Conservation (phyloP, 2,888 invertebrate genomes). For the Latrodectus hesperus region DNA sequence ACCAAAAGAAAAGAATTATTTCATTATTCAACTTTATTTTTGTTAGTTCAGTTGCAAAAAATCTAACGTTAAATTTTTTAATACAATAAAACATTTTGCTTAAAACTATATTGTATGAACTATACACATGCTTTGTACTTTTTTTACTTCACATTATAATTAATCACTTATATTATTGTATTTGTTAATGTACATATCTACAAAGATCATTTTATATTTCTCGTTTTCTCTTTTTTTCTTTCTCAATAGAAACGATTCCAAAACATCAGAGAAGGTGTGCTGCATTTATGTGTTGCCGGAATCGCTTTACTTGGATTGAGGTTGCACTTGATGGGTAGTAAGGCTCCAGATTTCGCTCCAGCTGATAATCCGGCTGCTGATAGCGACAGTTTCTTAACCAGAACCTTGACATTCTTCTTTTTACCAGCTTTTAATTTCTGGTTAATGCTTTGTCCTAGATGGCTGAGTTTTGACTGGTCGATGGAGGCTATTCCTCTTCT, state of each 20-base stretch:
- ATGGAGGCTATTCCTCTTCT: slow-evolving; percentile 96
- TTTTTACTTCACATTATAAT: no score
- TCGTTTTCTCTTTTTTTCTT: not conserved
- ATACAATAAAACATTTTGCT: no score
- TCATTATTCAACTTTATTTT: no score
- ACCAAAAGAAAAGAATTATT: no score
- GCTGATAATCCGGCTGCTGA: slow-evolving; percentile 98
- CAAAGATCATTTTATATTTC: no score
- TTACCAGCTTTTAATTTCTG: slow-evolving; percentile 93
- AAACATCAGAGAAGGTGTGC: slow-evolving; percentile 74
- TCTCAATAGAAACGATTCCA: slow-evolving; percentile 72
- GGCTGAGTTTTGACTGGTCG: slow-evolving; percentile 98
- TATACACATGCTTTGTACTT: no score
- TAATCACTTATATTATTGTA: no score
- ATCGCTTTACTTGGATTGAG: slow-evolving; percentile 84
- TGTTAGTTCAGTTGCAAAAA: no score
- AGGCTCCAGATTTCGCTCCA: slow-evolving; percentile 89
- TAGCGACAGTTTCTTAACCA: slow-evolving; percentile 85
- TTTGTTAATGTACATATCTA: no score
- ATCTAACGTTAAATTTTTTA: no score
- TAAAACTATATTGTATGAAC: no score
- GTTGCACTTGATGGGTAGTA: slow-evolving; percentile 82
- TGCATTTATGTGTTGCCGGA: slow-evolving; percentile 80
- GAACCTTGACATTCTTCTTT: slow-evolving; percentile 92
- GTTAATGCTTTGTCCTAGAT: slow-evolving; percentile 88